Evolutionary conservation across 2,113 vertebrate species (phyloP).

Genomic region (Dascyllus trimaculatus): DNA sequence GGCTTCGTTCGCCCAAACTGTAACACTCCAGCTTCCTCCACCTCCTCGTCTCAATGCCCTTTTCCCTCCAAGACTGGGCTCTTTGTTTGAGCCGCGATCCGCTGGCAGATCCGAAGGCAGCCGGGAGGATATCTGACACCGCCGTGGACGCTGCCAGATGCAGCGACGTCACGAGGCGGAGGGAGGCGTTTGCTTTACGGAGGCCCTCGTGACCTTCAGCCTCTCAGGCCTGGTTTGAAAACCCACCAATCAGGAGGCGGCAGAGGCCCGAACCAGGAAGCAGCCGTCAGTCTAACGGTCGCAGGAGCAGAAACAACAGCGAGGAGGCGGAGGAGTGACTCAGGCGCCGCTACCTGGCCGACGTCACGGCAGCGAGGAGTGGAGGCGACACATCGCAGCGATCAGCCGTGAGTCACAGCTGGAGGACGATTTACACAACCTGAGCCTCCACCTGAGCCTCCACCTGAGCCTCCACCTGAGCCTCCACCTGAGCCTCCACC

Average conservation of each 20-base stretch:
- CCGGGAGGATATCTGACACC: conserved; percentile 79
- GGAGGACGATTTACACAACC: neutral
- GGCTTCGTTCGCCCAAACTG: neutral
- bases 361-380: conserved; percentile 35
- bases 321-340: conserved; percentile 43
- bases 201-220: conserved; percentile 45
- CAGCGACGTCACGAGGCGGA: conserved; percentile 10
- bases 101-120: conserved; percentile 67
- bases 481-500: no score
- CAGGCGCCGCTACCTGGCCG: conserved; percentile 30
- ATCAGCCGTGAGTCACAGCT: conserved; percentile 11
- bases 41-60: conserved; percentile 68
- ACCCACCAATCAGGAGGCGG: conserved; percentile 43
- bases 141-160: conserved; percentile 54
- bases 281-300: neutral
- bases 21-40: conserved; percentile 13
- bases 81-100: conserved; percentile 79
- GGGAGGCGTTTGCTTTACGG: conserved; percentile 45
- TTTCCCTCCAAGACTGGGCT: conserved; percentile 77
- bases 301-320: no score
- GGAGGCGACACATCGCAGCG: neutral
- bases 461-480: no score
- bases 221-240: conserved; percentile 30
- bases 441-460: no score
- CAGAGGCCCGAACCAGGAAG: conserved; percentile 11